phyloP scores from a whole-genome alignment of 2,888 invertebrate genomes.

The Hermodice carunculata region DNA sequence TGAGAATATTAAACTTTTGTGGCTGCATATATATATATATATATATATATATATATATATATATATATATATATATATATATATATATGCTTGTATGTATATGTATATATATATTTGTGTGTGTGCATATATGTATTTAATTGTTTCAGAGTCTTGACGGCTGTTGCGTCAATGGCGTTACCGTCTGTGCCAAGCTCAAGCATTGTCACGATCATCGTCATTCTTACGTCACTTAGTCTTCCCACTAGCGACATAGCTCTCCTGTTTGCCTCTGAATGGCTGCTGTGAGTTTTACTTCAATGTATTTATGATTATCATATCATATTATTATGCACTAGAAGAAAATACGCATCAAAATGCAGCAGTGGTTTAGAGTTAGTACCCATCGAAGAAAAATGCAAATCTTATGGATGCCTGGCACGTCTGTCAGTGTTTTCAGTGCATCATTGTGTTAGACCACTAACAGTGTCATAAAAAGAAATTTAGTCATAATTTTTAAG shows the following conservation, averaged over 20 bases:
- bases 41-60: conserved; percentile 3
- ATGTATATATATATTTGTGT: not conserved
- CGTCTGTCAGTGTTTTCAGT: too few species aligned
- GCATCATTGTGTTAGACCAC: too few species aligned
- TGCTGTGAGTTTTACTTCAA: too few species aligned
- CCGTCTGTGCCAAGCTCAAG: conserved; percentile 62
- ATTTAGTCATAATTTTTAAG: too few species aligned
- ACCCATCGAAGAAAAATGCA: too few species aligned
- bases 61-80: not conserved
- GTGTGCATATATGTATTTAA: not conserved
- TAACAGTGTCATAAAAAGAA: too few species aligned
- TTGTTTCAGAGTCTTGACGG: conserved; percentile 49
- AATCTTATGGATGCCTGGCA: too few species aligned
- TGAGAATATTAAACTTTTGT: not conserved
- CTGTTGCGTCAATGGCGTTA: conserved; percentile 53
- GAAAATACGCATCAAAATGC: too few species aligned
- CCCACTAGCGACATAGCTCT: conserved; percentile 52
- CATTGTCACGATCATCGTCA: conserved; percentile 58
- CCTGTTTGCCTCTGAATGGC: conserved; percentile 61
- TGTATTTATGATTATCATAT: too few species aligned
- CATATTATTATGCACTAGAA: too few species aligned
- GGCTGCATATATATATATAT: conserved; percentile 3
- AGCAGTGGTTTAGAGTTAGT: too few species aligned
- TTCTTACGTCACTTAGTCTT: conserved; percentile 54
- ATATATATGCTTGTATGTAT: not conserved